phyloP scores from a whole-genome alignment of 1,140 invertebrate species.

The Platorchestia sp. region DNA sequence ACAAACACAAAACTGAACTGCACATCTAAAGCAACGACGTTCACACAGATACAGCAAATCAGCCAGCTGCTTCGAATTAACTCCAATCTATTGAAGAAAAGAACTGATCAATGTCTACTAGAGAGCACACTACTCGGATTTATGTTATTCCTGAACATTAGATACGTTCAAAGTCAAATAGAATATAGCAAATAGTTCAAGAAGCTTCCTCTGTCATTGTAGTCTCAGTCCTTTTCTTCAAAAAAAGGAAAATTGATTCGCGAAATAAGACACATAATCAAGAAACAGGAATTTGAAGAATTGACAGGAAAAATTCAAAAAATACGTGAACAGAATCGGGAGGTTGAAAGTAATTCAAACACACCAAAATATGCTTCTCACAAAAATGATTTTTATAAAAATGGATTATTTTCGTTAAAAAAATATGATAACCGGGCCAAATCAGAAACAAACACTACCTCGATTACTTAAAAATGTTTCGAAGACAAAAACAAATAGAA shows the following conservation, averaged over 20 bases:
- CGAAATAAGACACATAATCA: not conserved
- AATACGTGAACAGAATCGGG: not conserved
- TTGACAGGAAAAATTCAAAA: not conserved
- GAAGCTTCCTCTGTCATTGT: not conserved
- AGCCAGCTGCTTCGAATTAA: not conserved
- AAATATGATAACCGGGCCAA: not conserved
- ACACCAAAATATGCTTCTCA: not conserved
- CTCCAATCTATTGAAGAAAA: not conserved
- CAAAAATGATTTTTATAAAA: not conserved
- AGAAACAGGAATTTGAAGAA: not conserved
- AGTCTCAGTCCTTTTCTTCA: slow-evolving; percentile 7
- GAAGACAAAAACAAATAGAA: not conserved
- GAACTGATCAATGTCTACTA: not conserved
- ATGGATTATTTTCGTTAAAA: not conserved
- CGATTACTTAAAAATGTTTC: not conserved
- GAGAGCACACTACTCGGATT: not conserved
- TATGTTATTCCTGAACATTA: not conserved
- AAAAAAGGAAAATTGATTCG: not conserved
- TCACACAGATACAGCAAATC: slow-evolving; percentile 8
- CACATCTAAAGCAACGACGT: slow-evolving; percentile 11
- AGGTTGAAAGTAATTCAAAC: not conserved
- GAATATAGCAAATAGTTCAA: not conserved
- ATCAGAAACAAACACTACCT: not conserved
- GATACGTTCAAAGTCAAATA: not conserved
- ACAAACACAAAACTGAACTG: slow-evolving; percentile 46